Evolutionary conservation across 2,888 invertebrate species (phyloP), one percentile per base, ranked within the genome.

Genomic region (Ornithoptera priamus): DNA sequence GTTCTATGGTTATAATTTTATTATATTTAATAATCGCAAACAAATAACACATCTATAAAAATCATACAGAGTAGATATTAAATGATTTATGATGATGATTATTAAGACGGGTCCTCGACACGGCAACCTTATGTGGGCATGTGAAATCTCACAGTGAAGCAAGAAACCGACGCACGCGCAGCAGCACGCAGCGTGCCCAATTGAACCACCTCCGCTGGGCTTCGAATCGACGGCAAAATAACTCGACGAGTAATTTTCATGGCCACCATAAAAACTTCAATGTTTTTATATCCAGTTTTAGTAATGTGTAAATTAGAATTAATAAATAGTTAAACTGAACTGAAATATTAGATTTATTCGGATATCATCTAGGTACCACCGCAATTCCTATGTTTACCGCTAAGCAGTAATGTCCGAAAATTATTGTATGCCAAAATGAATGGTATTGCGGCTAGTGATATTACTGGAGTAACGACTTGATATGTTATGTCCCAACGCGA

Each of bases 81-180:
- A 57, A 57, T 57, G 57, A 57, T 66, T 60, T 60, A 66, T 30
- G 56, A 53, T n/a, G n/a, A 62, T 62, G 53, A 56, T 56, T 17
- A 46, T 7, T 56, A 56, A 56, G 57, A 67, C 59, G 64, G 57
- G 46, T 50, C 50, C 62, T 61, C 22, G 67, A 65, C 36, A 24
- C 22, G 64, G 65, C 58, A 66, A 66, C 64, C 65, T 62, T 62
- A 73, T 73, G 78, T 79, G 83, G 78, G 83, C 87, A 83, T 88
- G 85, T 82, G 78, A 83, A 87, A 88, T 88, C 81, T 85, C 84
- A 85, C 86, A 89, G 86, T 85, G 78, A 85, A 83, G 80, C 70
- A 70, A 73, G 72, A 68, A 72, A 72, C 71, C 73, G 73, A 73
- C 75, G 78, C 78, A 76, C 79, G 78, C 81, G 81, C 61, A 71